Evolutionary conservation across 2,797 vertebrate genomes (phyloP), one percentile per base, ranked within the genome.

Genomic region (Ataeniobius toweri): DNA sequence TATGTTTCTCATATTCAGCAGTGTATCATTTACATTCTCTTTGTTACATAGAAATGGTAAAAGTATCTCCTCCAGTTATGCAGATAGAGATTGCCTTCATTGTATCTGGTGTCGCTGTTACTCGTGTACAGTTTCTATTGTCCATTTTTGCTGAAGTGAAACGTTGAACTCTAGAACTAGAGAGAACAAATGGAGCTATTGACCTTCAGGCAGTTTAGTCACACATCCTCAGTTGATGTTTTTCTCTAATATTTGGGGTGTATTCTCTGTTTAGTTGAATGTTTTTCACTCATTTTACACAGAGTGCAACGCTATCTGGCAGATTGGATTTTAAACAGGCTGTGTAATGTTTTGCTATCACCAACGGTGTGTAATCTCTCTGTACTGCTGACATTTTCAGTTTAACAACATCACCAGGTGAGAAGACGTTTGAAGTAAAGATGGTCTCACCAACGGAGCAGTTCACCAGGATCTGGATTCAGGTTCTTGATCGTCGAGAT

Each of bases 401-500:
- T 88, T 96, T 97, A 14, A 97, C 96, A 36, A 86, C 91, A 10
- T 98, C 98, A 13, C 98, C 97, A 0, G 97, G 97, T 80, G 97
- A 98, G 89, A 96, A 97, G 68, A 95, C 94, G 1, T 98, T 98
- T 87, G 96, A 98, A 67, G 96, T 99, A 89, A 96, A 96, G 91
- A 96, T 99, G 61, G 93, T 93, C 22, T 97, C 97, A 71, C 95
- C 95, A 0, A 95, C 94, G 6, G 98, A 99, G 79, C 95, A 96
- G 10, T 97, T 98, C 91, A 97, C 97, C 82, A 95, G 98, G 83
- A 96, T 98, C 71, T 99, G 98, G 90, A 93, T 98, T 74, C 98
- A 99, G 86, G 94, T 98, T 75, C 94, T 99, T 92, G 98, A 99
- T 87, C 96, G 97, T 69, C 96, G 94, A 65, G 98, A 99, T 87